Base-by-base conservation (phyloP, 2,888 invertebrate species). In the Pemphredon lugubris region DNA sequence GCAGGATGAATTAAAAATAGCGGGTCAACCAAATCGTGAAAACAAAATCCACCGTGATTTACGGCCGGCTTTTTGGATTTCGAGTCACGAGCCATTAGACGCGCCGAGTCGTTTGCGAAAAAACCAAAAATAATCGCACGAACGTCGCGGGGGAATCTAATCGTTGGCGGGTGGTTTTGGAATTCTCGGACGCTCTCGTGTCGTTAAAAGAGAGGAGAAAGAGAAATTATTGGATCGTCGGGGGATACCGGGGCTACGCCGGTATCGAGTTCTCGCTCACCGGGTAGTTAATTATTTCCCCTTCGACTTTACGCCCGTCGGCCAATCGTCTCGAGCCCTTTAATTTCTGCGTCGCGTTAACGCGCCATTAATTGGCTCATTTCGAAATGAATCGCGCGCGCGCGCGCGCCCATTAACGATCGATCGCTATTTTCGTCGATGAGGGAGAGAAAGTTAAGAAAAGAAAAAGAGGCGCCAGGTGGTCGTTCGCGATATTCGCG, bases 1-100 rank as follows among this genome's bases (percentile, higher is more conserved):
- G 73, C 73, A 59, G 60, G 60, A 73, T 71, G 73, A 73, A 73
- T 73, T 73, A 73, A 73, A 73, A 73, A 73, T 73, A 73, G 73
- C 72, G 73, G n/a, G 65, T 57, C 72, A 20, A n/a, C 72, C 48
- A 71, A 73, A 73, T 71, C 71, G 73, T 65, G 73, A 71, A 73
- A 73, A 73, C 60, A 65, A 73, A 73, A 73, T 59, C 51, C 72
- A 32, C 53, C 18, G 26, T 65, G 72, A 73, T 73, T 73, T 73
- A 73, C 61, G 55, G 48, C 13, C 57, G n/a, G 60, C 57, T 66
- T 66, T 61, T 71, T 65, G 54, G 61, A 42, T 66, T 73, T 65
- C 65, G 65, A 47, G 59, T 72, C 71, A 66, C 72, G 65, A 65
- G 65, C 60, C 59, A 73, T 73, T 73, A 73, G 73, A 34, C 53